These are phyloP conservation scores for Diorhabda elongata DNA, from an alignment of 1,140 invertebrate genomes.

Conservation along the genomic window DNA sequence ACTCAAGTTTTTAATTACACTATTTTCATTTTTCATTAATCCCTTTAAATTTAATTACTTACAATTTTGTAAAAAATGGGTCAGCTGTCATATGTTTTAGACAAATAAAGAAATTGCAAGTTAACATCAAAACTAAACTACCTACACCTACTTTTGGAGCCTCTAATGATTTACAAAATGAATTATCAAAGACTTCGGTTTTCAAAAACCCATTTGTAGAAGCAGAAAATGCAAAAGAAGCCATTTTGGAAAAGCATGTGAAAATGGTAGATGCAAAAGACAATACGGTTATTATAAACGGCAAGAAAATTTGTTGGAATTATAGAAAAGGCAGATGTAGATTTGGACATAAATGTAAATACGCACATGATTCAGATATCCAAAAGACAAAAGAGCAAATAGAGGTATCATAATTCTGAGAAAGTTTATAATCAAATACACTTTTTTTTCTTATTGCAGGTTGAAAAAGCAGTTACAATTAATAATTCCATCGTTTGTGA, in stretches of 20 bases:
- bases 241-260: slow-evolving; percentile 87
- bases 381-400: slow-evolving; percentile 56
- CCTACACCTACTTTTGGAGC: slow-evolving; percentile 53
- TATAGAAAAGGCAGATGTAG: slow-evolving; percentile 85
- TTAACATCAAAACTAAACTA: slow-evolving; percentile 37
- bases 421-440: slow-evolving; percentile 33
- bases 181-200: slow-evolving; percentile 59
- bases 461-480: slow-evolving; percentile 40
- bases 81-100: slow-evolving; percentile 44
- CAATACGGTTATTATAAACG: slow-evolving; percentile 73
- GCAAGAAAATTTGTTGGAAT: slow-evolving; percentile 90
- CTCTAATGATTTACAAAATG: slow-evolving; percentile 34
- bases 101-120: slow-evolving; percentile 23
- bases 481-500: slow-evolving; percentile 51
- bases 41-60: too few relatives aligned
- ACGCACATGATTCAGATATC: slow-evolving; percentile 85
- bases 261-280: slow-evolving; percentile 81
- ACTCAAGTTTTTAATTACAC: too few relatives aligned
- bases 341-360: slow-evolving; percentile 89
- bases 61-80: slow-evolving; percentile 36
- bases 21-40: too few relatives aligned
- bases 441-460: slow-evolving; percentile 24
- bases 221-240: slow-evolving; percentile 81
- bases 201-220: slow-evolving; percentile 88
- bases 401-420: slow-evolving; percentile 42